Percentiles rank a stretch among this genome's conserved stretches.
Evolutionary conservation across 2,888 invertebrate species (phyloP).

Genomic region (Amorpha juglandis): DNA sequence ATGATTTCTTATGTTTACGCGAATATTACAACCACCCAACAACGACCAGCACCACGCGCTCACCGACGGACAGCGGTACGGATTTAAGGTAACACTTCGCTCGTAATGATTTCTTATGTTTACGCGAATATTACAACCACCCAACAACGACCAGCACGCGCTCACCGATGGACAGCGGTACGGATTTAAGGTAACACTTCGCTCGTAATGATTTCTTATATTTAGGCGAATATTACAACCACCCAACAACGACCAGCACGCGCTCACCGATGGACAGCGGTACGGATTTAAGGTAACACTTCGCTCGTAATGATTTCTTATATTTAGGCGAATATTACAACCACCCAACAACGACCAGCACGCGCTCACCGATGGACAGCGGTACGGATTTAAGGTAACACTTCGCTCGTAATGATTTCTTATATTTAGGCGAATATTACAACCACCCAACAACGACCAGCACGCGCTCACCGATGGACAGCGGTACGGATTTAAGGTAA

Average conservation of each 20-base stretch:
- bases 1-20: no score
- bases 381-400: slow-evolving; percentile 75
- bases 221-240: neutral
- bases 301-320: no score
- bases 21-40: slow-evolving; percentile 56
- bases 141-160: slow-evolving; percentile 43
- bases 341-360: slow-evolving; percentile 50
- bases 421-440: neutral
- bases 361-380: slow-evolving; percentile 63
- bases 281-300: no score
- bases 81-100: slow-evolving; percentile 72
- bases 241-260: no score
- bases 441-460: no score
- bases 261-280: no score
- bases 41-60: slow-evolving; percentile 42
- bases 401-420: no score
- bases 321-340: no score
- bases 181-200: slow-evolving; percentile 68
- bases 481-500: no score
- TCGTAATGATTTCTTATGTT: no score
- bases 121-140: slow-evolving; percentile 45
- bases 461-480: no score
- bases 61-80: slow-evolving; percentile 72
- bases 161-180: slow-evolving; percentile 70
- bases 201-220: neutral